These are phyloP conservation scores for Palaemon carinicauda DNA, from an alignment of 1,140 invertebrate genomes.

Conservation along the genomic window DNA sequence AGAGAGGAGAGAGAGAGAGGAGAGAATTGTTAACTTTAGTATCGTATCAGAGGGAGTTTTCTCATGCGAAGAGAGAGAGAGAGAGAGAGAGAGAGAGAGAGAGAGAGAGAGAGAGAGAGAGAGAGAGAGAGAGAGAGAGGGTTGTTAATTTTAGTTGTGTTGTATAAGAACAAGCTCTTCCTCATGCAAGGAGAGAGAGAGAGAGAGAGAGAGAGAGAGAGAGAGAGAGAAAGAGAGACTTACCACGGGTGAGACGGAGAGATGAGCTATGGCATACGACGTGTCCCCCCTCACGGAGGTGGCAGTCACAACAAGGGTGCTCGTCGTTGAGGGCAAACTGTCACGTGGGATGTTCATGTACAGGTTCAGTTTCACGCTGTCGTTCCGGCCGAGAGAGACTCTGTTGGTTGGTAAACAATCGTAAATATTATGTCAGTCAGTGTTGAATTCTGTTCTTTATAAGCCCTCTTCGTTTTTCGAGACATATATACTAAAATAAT, in stretches of 20 bases:
- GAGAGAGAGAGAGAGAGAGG: constrained; percentile 11
- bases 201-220: neutral
- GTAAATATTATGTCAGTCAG: no score
- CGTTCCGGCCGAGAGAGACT: constrained; percentile 27
- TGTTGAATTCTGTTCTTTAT: no score
- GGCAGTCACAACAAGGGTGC: constrained; percentile 21
- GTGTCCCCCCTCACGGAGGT: constrained; percentile 19
- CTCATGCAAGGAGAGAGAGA: neutral
- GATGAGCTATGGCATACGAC: constrained; percentile 20
- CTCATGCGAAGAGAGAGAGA: no score
- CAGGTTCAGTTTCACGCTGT: neutral
- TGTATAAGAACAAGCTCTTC: no score
- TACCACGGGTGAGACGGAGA: constrained; percentile 9
- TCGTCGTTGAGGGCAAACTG: neutral
- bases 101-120: constrained; percentile 20
- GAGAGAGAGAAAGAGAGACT: neutral
- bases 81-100: neutral
- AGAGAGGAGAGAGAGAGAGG: no score
- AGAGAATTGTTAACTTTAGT: no score
- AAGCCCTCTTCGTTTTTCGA: no score
- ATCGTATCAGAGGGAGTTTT: no score
- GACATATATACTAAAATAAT: no score
- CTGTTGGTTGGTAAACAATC: no score
- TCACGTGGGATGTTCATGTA: neutral
- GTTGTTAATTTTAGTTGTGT: no score